Evolutionary conservation across 2,113 vertebrate species (phyloP).

Genomic region (Phaethornis superciliosus): DNA sequence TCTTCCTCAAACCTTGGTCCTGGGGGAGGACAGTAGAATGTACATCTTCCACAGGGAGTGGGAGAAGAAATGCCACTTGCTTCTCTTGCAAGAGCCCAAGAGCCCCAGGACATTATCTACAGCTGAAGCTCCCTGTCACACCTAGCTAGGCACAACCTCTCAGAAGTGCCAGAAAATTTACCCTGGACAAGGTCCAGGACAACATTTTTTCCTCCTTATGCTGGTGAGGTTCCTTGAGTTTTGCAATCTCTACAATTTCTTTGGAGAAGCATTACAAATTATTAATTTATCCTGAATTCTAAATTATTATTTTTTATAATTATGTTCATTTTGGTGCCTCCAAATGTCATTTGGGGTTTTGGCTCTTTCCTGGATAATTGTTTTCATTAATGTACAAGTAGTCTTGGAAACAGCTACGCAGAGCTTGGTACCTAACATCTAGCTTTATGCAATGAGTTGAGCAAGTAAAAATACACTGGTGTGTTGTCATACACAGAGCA

Average conservation of each 20-base stretch:
- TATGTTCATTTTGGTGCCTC: background rate
- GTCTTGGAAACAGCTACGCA: constrained; percentile 37
- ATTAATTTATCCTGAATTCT: background rate
- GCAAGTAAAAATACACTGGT: background rate
- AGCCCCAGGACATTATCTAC: background rate
- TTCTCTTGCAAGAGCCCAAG: background rate
- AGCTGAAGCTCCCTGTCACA: background rate
- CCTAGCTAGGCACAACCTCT: background rate
- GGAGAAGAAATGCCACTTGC: background rate
- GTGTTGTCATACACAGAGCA: background rate
- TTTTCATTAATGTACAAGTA: constrained; percentile 26
- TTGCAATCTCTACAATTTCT: background rate
- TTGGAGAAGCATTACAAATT: background rate
- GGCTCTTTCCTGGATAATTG: background rate
- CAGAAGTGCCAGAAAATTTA: background rate
- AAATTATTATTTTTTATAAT: background rate
- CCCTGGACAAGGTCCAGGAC: background rate
- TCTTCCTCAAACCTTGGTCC: background rate
- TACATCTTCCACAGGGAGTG: background rate
- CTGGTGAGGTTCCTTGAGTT: background rate
- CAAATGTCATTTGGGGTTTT: background rate
- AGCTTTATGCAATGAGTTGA: background rate
- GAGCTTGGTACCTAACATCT: background rate
- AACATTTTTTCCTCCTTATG: background rate
- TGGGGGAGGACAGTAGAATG: background rate